Percentiles rank a stretch among this genome's conserved stretches.
These are phyloP conservation scores for Mus spicilegus DNA, from an alignment of 2,113 vertebrate species.

Conservation along the genomic window DNA sequence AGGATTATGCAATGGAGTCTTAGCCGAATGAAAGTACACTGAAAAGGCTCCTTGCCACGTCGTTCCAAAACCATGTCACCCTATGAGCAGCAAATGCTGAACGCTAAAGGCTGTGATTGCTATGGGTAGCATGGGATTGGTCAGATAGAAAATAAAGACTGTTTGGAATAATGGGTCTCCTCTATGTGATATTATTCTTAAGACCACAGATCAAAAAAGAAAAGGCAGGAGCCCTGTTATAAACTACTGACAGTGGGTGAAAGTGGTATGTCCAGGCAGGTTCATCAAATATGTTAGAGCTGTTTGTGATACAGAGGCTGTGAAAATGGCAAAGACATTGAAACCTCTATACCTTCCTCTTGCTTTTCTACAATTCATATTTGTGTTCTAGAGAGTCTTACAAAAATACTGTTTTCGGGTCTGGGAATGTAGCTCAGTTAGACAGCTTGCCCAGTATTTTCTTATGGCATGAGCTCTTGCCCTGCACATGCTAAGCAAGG, in stretches of 20 bases:
- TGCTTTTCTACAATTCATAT: neutral
- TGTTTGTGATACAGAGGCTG: neutral
- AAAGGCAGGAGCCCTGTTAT: neutral
- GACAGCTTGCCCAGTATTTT: no score
- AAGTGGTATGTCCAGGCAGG: neutral
- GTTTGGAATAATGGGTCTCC: neutral
- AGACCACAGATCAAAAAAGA: neutral
- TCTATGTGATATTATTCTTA: neutral
- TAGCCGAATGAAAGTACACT: neutral
- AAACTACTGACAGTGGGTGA: neutral
- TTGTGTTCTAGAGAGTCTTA: neutral
- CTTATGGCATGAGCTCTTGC: fast-evolving
- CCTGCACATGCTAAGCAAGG: no score
- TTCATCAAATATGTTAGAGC: neutral
- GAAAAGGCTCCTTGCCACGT: neutral
- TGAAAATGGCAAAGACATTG: no score
- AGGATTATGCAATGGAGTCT: neutral
- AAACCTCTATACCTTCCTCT: neutral
- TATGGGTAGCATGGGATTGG: neutral
- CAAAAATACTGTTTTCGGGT: neutral
- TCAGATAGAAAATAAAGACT: neutral
- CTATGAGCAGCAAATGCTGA: neutral
- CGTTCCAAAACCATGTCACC: neutral
- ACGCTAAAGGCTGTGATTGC: neutral
- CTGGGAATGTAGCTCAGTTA: neutral